Conservation (phyloP, 2,888 invertebrate species). For the Lasius platythorax region DNA sequence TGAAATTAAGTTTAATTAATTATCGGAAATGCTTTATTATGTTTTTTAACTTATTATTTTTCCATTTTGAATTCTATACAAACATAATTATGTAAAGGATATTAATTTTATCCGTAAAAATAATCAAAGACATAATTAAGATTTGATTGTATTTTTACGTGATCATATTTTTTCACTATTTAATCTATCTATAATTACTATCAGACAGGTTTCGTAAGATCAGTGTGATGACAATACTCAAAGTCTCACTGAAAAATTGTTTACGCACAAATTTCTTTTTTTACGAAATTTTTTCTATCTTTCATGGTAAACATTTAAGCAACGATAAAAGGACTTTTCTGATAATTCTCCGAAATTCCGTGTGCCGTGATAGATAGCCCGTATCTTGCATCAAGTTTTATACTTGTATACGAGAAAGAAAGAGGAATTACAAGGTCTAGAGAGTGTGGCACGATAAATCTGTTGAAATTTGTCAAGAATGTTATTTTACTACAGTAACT, state of each 20-base stretch:
- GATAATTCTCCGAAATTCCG: constrained; percentile 65
- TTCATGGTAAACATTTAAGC: constrained; percentile 60
- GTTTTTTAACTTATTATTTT: not conserved
- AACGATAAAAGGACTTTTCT: constrained; percentile 59
- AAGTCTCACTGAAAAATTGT: not conserved
- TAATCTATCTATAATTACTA: not conserved
- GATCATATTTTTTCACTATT: not conserved
- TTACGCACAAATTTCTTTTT: not conserved
- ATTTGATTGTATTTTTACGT: not conserved
- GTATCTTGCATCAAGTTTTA: constrained; percentile 37
- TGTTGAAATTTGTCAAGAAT: constrained; percentile 54
- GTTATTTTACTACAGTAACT: not conserved
- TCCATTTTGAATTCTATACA: not conserved
- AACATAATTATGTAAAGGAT: not conserved
- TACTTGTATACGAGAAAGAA: not conserved
- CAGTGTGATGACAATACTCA: not conserved
- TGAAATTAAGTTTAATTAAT: not conserved
- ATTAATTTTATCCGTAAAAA: not conserved
- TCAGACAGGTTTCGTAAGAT: not conserved
- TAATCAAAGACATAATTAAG: not conserved
- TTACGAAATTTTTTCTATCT: constrained; percentile 47
- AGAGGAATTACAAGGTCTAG: not conserved
- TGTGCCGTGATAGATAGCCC: constrained; percentile 33
- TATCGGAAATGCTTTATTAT: constrained; percentile 8
- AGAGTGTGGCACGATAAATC: constrained; percentile 31